Percentiles rank a stretch among this genome's conserved stretches.
Evolutionary conservation across 2,888 invertebrate species (phyloP).

Genomic region (Danaus chrysippus): DNA sequence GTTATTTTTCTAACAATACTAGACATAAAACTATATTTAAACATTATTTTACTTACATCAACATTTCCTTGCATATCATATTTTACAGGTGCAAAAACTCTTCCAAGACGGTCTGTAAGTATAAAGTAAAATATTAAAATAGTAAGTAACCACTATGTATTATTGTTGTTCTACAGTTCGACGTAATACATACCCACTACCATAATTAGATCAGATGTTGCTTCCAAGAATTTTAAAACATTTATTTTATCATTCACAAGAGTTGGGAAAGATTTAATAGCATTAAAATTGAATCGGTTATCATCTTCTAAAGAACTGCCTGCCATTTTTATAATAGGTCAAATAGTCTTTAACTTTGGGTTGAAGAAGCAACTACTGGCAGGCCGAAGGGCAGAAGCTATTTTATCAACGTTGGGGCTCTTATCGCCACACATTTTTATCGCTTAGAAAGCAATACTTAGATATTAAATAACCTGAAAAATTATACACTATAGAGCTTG

Average conservation of each 20-base stretch:
- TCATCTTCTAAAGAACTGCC: conserved; percentile 38
- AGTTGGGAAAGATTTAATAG: conserved; percentile 72
- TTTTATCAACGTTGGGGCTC: conserved; percentile 14
- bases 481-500: conserved; percentile 5
- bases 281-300: conserved; percentile 40
- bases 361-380: conserved; percentile 17
- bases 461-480: conserved; percentile 19
- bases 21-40: too few relatives aligned
- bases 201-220: conserved; percentile 80
- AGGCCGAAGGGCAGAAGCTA: conserved; percentile 19
- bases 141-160: too few relatives aligned
- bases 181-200: conserved; percentile 79
- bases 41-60: conserved; percentile 73
- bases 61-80: conserved; percentile 89
- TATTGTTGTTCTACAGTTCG: neutral
- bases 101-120: conserved; percentile 85
- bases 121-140: conserved; percentile 11
- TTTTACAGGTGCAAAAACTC: conserved; percentile 85
- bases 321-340: conserved; percentile 45
- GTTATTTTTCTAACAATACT: neutral
- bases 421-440: conserved; percentile 27
- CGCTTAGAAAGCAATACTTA: conserved; percentile 15
- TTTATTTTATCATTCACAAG: conserved; percentile 78
- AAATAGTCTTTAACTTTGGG: conserved; percentile 14
- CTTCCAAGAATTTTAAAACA: conserved; percentile 79